Conservation (phyloP, 2,113 vertebrate genomes). For the Potamarius usumacintae region DNA sequence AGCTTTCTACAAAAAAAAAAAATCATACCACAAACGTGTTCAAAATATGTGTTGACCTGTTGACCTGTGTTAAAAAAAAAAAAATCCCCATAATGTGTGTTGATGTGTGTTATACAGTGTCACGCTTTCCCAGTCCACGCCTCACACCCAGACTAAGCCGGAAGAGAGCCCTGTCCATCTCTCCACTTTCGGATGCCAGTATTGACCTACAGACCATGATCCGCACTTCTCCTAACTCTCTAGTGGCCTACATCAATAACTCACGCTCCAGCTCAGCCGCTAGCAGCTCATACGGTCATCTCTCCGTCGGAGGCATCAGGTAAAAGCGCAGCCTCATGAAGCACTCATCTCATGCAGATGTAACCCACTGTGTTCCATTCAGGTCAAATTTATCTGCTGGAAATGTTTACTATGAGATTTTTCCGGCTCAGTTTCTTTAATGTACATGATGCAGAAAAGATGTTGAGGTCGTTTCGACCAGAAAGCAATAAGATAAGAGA, state of each 20-base stretch:
- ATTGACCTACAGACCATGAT: slow-evolving; percentile 95
- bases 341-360: background rate
- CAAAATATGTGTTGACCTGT: no score
- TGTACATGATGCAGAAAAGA: background rate
- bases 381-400: background rate
- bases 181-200: slow-evolving; percentile 87
- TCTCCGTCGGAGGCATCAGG: slow-evolving; percentile 89
- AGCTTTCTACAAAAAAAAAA: background rate
- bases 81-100: background rate
- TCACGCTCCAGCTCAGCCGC: slow-evolving; percentile 87
- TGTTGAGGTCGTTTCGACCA: background rate
- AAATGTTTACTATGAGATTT: background rate
- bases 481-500: background rate
- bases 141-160: slow-evolving; percentile 83
- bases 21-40: background rate
- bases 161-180: slow-evolving; percentile 87
- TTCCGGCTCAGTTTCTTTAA: background rate
- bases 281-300: slow-evolving; percentile 87
- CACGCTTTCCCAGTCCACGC: slow-evolving; percentile 84
- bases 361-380: no score
- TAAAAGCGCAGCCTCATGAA: slow-evolving; percentile 57
- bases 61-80: no score
- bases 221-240: slow-evolving; percentile 88
- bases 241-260: slow-evolving; percentile 93
- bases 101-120: slow-evolving; percentile 70